A percentile compares a stretch with the other conserved stretches of the same genome.
Conservation (phyloP, 2,797 vertebrate genomes). For the Gymnoscopelus braueri region DNA sequence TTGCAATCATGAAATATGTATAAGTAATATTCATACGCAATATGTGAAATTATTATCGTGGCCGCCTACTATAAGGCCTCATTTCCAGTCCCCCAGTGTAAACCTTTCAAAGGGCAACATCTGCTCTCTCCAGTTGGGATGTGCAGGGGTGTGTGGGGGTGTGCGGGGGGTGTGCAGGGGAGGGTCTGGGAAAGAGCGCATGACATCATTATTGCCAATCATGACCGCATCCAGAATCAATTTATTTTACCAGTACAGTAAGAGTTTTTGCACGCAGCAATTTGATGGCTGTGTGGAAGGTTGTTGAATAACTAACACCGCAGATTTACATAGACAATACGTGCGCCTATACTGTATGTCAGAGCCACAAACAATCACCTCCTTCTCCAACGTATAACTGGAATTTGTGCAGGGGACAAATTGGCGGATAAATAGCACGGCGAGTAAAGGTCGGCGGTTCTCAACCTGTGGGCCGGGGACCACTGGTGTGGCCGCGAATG, state of each 20-base stretch:
- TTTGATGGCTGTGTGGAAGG: not conserved
- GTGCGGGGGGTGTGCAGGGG: conserved; percentile 6
- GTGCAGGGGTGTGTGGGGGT: conserved; percentile 2
- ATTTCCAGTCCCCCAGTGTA: conserved; percentile 29
- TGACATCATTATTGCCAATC: conserved; percentile 28
- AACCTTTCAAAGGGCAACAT: conserved; percentile 64
- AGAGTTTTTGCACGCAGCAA: not conserved
- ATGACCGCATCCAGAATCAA: conserved; percentile 12
- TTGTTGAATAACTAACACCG: not conserved
- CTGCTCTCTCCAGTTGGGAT: conserved; percentile 51
- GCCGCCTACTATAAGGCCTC: conserved; percentile 33
- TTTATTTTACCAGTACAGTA: conserved; percentile 2
- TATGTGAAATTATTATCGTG: conserved; percentile 41
- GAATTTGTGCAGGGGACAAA: too few species aligned
- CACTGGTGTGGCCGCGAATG: too few species aligned
- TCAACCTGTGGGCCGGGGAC: too few species aligned
- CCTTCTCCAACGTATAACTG: too few species aligned
- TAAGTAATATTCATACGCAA: conserved; percentile 40
- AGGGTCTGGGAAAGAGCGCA: not conserved
- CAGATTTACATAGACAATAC: too few species aligned
- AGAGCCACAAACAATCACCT: too few species aligned
- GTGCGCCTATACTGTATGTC: too few species aligned
- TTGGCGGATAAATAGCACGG: too few species aligned
- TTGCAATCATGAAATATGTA: conserved; percentile 58
- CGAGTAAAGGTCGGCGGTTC: too few species aligned